A percentile compares a stretch with the other conserved stretches of the same genome.
These are phyloP conservation scores for Allolobophora icterica DNA, from an alignment of 2,888 invertebrate genomes.

Conservation along the genomic window DNA sequence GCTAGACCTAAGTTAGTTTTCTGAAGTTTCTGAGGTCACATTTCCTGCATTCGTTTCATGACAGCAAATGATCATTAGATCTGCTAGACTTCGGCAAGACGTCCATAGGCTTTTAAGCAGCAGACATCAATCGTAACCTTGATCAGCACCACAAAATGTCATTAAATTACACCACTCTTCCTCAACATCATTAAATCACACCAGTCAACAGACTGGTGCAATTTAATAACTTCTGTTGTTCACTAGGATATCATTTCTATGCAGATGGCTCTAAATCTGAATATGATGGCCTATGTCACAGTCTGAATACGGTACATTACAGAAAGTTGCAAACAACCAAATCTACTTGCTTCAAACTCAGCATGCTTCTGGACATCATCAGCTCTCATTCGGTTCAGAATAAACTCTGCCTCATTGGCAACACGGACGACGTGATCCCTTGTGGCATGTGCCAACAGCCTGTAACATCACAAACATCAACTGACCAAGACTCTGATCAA, in stretches of 20 bases:
- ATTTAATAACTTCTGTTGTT: too few relatives aligned
- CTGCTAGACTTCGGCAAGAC: background rate
- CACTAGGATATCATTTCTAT: background rate
- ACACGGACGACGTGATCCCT: constrained; percentile 98
- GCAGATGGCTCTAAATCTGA: background rate
- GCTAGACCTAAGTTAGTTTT: background rate
- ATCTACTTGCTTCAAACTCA: constrained; percentile 71
- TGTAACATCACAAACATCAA: constrained; percentile 52
- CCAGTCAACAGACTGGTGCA: too few relatives aligned
- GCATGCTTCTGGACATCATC: constrained; percentile 99
- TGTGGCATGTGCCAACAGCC: constrained; percentile 96
- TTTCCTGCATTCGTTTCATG: too few relatives aligned
- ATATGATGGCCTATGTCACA: background rate
- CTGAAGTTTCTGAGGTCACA: background rate
- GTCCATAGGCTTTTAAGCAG: background rate
- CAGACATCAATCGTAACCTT: background rate
- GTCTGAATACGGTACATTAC: background rate
- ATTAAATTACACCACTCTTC: too few relatives aligned
- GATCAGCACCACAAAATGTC: too few relatives aligned
- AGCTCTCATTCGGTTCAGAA: constrained; percentile 95
- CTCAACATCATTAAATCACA: background rate
- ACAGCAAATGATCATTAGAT: too few relatives aligned
- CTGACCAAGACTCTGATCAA: background rate
- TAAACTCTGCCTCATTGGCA: constrained; percentile 99
- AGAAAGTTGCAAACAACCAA: background rate